Conservation (phyloP, 2,888 invertebrate species). For the Perithous albicinctus region DNA sequence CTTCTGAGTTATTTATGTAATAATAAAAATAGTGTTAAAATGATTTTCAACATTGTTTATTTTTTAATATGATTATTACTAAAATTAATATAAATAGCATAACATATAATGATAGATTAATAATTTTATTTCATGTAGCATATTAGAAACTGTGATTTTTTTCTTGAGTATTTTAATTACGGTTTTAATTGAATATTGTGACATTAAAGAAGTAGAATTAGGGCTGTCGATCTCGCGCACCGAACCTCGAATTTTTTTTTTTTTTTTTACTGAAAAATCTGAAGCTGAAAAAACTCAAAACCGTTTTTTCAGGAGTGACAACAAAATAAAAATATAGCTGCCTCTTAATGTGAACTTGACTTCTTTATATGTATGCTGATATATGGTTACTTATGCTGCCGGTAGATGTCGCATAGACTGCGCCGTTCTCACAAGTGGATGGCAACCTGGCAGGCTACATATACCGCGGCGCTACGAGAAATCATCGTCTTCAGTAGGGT, state of each 20-base stretch:
- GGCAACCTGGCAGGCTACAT: slow-evolving; percentile 23
- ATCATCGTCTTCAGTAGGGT: slow-evolving; percentile 80
- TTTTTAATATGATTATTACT: not conserved
- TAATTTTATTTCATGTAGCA: not conserved
- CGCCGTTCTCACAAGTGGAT: slow-evolving; percentile 62
- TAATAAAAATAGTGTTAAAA: no score
- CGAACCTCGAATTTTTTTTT: no score
- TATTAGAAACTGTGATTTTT: not conserved
- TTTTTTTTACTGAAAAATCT: no score
- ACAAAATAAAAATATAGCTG: no score
- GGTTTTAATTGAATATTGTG: not conserved
- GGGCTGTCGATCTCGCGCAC: no score
- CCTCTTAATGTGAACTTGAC: not conserved
- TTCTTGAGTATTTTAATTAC: not conserved
- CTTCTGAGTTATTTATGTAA: no score
- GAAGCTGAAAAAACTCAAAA: no score
- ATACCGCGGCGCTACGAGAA: rapidly evolving
- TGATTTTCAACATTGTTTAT: no score
- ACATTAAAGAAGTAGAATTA: not conserved
- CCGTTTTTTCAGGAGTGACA: no score
- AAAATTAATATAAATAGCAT: not conserved
- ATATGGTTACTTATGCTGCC: slow-evolving; percentile 49
- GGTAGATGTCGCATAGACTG: slow-evolving; percentile 47
- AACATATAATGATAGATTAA: not conserved
- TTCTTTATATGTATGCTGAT: not conserved